Evolutionary conservation across 2,113 vertebrate species (phyloP).

Genomic region (Ptyas mucosa): DNA sequence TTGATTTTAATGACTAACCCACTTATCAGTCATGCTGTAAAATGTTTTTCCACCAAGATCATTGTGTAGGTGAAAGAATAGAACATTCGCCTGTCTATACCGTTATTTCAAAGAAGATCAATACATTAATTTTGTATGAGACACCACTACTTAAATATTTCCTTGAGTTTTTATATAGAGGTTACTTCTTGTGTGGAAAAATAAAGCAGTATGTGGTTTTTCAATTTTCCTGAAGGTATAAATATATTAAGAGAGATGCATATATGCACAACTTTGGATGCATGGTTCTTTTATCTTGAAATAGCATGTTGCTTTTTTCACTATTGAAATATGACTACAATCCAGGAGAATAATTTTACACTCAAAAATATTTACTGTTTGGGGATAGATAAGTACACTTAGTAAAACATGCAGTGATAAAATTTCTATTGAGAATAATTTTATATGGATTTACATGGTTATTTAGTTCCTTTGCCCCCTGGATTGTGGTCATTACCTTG

Average conservation of each 20-base stretch:
- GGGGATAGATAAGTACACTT: neutral
- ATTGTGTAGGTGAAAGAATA: neutral
- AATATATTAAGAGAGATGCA: constrained; percentile 1
- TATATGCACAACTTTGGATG: constrained; percentile 32
- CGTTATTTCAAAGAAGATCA: constrained; percentile 4
- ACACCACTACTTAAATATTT: constrained; percentile 13
- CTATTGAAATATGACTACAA: neutral
- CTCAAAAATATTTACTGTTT: neutral
- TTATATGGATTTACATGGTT: neutral
- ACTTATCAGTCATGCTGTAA: constrained; percentile 23
- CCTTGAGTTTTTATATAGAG: constrained; percentile 16
- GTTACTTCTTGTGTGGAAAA: constrained; percentile 31
- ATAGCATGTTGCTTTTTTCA: constrained; percentile 2
- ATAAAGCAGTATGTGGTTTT: constrained; percentile 30
- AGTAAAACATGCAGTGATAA: neutral
- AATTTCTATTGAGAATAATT: neutral
- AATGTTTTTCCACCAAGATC: constrained; percentile 3
- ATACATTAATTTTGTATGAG: constrained; percentile 7
- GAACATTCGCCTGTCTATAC: neutral
- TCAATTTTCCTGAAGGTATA: constrained; percentile 19
- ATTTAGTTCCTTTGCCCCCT: neutral
- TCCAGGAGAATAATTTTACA: neutral
- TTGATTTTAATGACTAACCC: constrained; percentile 41
- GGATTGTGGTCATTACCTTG: constrained; percentile 8
- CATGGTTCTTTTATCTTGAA: constrained; percentile 54